phyloP scores from a whole-genome alignment of 2,113 vertebrate species.

The Takifugu flavidus region DNA sequence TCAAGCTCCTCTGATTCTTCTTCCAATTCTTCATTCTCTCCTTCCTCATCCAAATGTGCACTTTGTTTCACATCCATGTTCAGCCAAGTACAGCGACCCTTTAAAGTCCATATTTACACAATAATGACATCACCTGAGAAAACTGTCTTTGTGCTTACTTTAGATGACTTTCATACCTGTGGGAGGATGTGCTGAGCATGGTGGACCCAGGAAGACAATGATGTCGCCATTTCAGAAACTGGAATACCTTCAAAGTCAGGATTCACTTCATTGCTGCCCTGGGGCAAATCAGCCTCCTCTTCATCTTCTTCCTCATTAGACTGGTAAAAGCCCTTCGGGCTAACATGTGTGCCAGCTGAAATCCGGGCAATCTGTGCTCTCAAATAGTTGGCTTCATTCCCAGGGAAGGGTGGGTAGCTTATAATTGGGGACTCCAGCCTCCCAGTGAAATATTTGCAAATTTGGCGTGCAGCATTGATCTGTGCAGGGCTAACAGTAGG shows the following conservation, averaged over 20 bases:
- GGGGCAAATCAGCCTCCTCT: slow-evolving; percentile 79
- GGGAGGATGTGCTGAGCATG: slow-evolving; percentile 84
- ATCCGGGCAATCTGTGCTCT: slow-evolving; percentile 93
- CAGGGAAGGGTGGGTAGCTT: slow-evolving; percentile 90
- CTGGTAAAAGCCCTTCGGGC: slow-evolving; percentile 88
- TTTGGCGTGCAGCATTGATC: slow-evolving; percentile 82
- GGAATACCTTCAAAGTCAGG: slow-evolving; percentile 85
- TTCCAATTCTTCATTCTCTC: slow-evolving; percentile 73
- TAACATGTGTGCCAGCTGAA: slow-evolving; percentile 89
- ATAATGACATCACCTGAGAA: neutral
- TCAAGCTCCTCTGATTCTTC: slow-evolving; percentile 77
- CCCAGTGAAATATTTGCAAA: slow-evolving; percentile 89
- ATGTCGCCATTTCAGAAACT: slow-evolving; percentile 78
- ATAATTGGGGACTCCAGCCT: slow-evolving; percentile 78
- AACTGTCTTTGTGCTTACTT: neutral
- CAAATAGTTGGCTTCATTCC: slow-evolving; percentile 89
- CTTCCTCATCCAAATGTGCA: slow-evolving; percentile 71
- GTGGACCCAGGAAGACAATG: slow-evolving; percentile 88
- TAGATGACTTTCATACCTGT: slow-evolving; percentile 76
- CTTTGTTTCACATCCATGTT: slow-evolving; percentile 79
- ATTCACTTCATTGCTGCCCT: slow-evolving; percentile 81
- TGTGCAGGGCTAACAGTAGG: slow-evolving; percentile 87
- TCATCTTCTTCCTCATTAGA: slow-evolving; percentile 85
- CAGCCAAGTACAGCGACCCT: slow-evolving; percentile 92
- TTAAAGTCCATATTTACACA: neutral